Evolutionary conservation across 2,113 vertebrate species (phyloP), one percentile per base, ranked within the genome.

Genomic region (Nymphicus hollandicus): DNA sequence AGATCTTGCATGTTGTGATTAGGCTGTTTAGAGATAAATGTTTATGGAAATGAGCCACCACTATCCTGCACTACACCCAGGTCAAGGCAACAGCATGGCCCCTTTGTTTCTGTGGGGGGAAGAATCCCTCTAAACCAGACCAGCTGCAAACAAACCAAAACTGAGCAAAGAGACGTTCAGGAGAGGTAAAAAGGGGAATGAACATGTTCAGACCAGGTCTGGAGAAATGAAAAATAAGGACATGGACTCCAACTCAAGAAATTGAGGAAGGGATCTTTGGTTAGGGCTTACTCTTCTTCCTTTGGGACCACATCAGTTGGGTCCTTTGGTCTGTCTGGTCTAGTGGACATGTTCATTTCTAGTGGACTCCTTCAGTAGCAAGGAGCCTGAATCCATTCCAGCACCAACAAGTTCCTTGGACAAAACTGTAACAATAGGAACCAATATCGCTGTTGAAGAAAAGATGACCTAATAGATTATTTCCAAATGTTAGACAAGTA

Each of bases 401-500:
- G 37, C 8, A 50, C 13, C 15, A 17, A 5, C 13, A 31, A 6
- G 24, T 61, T 66, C 35, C 49, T 53, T 46, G 53, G 53, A 43
- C 71, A 90, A 65, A 91, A 58, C 3, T 11, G 15, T 56, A 24
- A 56, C 33, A 55, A 81, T 19, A 63, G n/a, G 25, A 61, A 31
- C 27, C 37, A 86, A 37, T 27, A 28, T 12, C 47, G 61, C 18
- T 70, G 39, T 72, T 58, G 39, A 85, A 78, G 41, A 44, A 68
- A 69, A 68, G 72, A 65, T 27, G 25, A 81, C 80, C 86, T 94
- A 91, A 89, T 70, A 53, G 39, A 68, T 79, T 95, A 89, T 96
- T 97, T 96, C 85, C 83, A 93, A 96, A 91, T 95, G 81, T 73
- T 77, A 91, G 78, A 52, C 64, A 89, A 89, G 46, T 12, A 69